phyloP scores from a whole-genome alignment of 2,797 vertebrate genomes.

The Gadopsis marmoratus region DNA sequence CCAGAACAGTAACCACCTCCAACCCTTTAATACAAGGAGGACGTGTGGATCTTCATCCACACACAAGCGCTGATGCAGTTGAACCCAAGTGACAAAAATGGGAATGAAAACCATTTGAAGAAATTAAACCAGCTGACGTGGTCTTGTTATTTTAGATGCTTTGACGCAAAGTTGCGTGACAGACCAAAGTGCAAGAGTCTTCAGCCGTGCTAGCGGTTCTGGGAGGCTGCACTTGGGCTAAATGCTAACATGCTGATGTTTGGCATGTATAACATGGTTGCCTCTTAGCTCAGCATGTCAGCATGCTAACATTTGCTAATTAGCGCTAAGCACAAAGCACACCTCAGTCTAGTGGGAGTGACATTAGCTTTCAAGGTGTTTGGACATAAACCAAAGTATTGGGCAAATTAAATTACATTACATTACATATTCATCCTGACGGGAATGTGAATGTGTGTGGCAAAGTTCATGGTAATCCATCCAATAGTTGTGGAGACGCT shows the following conservation, averaged over 20 bases:
- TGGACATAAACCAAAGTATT: too few relatives aligned
- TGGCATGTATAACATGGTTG: too few relatives aligned
- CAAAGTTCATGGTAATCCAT: not conserved
- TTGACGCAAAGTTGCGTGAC: not conserved
- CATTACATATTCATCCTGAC: not conserved
- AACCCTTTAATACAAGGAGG: constrained; percentile 23
- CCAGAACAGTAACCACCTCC: constrained; percentile 30
- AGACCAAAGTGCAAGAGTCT: not conserved
- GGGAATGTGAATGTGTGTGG: not conserved
- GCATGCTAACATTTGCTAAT: not conserved
- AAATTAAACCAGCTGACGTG: constrained; percentile 1
- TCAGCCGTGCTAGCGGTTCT: not conserved
- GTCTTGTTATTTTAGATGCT: not conserved
- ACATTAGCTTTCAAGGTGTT: not conserved
- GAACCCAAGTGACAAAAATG: not conserved
- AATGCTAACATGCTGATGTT: not conserved
- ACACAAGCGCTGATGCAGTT: not conserved
- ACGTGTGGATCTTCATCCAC: constrained; percentile 38
- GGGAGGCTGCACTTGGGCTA: not conserved
- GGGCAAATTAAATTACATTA: too few relatives aligned
- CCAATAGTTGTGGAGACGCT: not conserved
- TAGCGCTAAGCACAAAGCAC: not conserved
- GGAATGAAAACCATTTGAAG: not conserved
- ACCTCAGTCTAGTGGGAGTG: not conserved
- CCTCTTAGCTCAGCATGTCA: too few relatives aligned